Evolutionary conservation across 64 coral and sea anemone genomes (phyloP).

Genomic region (Hydrozoanthus tunicans): DNA sequence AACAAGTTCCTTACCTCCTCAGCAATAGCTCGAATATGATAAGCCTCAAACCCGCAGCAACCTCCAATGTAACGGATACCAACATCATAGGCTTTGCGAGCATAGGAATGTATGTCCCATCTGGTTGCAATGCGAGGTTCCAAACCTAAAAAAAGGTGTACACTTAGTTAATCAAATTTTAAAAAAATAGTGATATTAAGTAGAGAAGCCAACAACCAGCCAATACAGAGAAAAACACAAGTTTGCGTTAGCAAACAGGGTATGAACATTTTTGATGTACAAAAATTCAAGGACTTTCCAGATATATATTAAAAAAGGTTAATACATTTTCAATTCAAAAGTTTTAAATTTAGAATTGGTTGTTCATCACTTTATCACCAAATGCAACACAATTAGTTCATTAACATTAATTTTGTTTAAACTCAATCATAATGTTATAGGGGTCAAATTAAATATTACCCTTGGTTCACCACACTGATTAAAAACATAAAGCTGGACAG

Average conservation of each 20-base stretch:
- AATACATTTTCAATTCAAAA: too few relatives aligned
- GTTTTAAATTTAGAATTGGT: too few relatives aligned
- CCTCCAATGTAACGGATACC: conserved; percentile 64
- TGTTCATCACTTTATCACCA: too few relatives aligned
- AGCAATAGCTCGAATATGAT: conserved; percentile 60
- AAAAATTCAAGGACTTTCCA: too few relatives aligned
- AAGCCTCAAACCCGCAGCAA: conserved; percentile 65
- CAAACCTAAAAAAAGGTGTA: conserved; percentile 24
- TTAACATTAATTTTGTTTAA: neutral
- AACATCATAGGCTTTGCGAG: conserved; percentile 58
- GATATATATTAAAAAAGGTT: too few relatives aligned
- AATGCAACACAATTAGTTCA: neutral
- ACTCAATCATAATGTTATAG: too few relatives aligned
- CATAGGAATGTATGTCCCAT: conserved; percentile 58
- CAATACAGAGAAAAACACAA: too few relatives aligned
- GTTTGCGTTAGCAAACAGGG: too few relatives aligned
- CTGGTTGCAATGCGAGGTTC: conserved; percentile 67
- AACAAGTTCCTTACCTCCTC: conserved; percentile 41
- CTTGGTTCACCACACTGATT: neutral
- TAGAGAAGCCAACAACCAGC: too few relatives aligned
- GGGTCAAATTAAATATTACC: too few relatives aligned
- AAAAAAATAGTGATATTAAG: neutral
- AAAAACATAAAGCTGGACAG: neutral
- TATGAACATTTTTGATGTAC: too few relatives aligned
- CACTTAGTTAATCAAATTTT: too few relatives aligned